Conservation (phyloP, 2,797 vertebrate genomes). For the Vireo griseus region DNA sequence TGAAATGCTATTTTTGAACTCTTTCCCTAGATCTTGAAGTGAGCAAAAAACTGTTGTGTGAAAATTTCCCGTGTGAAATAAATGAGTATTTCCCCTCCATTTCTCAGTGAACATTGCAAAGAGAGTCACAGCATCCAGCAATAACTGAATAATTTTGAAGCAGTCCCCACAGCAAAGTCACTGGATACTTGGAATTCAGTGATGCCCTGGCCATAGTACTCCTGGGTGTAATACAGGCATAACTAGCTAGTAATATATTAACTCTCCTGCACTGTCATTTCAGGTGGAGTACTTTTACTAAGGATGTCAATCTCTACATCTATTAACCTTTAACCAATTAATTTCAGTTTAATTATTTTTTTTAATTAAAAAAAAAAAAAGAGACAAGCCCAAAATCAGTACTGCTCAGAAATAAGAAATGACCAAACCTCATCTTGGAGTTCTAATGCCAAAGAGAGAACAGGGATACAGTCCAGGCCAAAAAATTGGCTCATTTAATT, state of each 20-base stretch:
- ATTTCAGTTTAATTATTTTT: slow-evolving; percentile 55
- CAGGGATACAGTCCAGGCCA: neutral
- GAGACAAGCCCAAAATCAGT: neutral
- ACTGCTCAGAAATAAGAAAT: neutral
- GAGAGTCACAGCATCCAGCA: neutral
- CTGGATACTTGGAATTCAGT: neutral
- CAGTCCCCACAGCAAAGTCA: neutral
- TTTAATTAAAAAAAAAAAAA: neutral
- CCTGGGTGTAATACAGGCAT: neutral
- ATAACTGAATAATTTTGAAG: neutral
- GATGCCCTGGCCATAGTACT: neutral
- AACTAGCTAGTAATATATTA: slow-evolving; percentile 24
- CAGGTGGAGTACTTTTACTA: slow-evolving; percentile 13
- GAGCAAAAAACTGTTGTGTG: neutral
- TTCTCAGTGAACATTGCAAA: neutral
- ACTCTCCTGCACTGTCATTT: slow-evolving; percentile 10
- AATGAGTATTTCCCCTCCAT: neutral
- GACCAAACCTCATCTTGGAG: neutral
- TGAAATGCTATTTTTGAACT: neutral
- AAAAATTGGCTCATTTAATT: slow-evolving; percentile 57
- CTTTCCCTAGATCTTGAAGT: neutral
- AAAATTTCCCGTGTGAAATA: neutral
- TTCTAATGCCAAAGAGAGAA: neutral
- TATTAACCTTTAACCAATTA: slow-evolving; percentile 59
- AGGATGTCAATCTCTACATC: slow-evolving; percentile 33